phyloP scores from a whole-genome alignment of 2,888 invertebrate species.

The Stenodera caucasica region DNA sequence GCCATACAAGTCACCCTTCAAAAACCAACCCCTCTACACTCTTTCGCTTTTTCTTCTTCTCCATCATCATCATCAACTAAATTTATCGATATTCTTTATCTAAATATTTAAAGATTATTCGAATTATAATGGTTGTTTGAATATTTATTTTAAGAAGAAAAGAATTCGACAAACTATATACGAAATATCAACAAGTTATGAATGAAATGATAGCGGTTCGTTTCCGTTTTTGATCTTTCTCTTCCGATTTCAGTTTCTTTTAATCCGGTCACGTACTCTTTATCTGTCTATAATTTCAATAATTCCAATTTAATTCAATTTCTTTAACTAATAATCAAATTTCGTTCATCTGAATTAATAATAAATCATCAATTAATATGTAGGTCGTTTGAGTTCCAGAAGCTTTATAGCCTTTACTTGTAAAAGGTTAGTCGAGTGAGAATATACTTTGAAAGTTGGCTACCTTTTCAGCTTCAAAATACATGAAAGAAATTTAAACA shows the following conservation, averaged over 20 bases:
- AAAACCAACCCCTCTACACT: constrained; percentile 13
- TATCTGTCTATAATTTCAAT: too few species aligned
- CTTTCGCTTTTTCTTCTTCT: background rate
- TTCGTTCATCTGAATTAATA: too few species aligned
- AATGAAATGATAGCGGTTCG: constrained; percentile 9
- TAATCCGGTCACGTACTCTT: background rate
- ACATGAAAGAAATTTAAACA: background rate
- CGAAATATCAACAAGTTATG: constrained; percentile 17
- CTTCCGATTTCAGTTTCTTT: constrained; percentile 1
- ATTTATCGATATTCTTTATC: too few species aligned
- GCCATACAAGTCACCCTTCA: constrained; percentile 23
- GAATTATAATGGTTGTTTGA: too few species aligned
- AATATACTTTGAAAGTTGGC: background rate
- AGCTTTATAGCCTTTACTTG: background rate
- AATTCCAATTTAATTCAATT: too few species aligned
- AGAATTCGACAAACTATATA: too few species aligned
- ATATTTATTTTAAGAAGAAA: too few species aligned
- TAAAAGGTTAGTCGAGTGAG: background rate
- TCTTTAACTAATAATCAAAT: too few species aligned
- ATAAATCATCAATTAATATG: too few species aligned
- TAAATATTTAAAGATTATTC: too few species aligned
- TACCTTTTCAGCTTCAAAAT: background rate
- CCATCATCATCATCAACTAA: background rate
- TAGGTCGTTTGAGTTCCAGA: background rate
- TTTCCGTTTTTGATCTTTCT: constrained; percentile 11